Conservation (phyloP, 2,797 vertebrate genomes). For the Myripristis jacobus region DNA sequence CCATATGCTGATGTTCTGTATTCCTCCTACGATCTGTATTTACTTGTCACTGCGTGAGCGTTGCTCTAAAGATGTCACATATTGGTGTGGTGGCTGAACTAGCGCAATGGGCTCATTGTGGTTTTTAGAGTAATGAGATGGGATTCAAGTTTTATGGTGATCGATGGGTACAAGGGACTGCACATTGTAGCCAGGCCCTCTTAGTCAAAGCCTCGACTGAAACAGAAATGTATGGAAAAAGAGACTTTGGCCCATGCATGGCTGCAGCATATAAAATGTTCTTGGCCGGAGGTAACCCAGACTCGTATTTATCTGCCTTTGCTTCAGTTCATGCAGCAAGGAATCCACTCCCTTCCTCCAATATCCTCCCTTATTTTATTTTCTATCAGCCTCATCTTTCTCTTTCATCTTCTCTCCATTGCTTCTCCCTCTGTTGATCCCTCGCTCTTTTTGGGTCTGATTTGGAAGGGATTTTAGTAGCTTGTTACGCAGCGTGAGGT, state of each 20-base stretch:
- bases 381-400: not conserved
- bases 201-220: slow-evolving; percentile 50
- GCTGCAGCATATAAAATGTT: slow-evolving; percentile 42
- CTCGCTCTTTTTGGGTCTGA: slow-evolving; percentile 4
- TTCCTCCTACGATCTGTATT: not conserved
- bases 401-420: not conserved
- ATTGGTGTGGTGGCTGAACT: slow-evolving; percentile 17
- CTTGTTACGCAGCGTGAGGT: not conserved
- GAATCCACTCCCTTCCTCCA: not conserved
- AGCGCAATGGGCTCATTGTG: not conserved
- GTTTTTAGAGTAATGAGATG: slow-evolving; percentile 51
- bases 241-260: not conserved
- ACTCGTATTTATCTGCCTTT: slow-evolving; percentile 29
- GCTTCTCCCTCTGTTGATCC: not conserved
- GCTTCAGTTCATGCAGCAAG: not conserved
- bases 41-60: slow-evolving; percentile 1
- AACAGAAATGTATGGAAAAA: slow-evolving; percentile 19
- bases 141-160: slow-evolving; percentile 49
- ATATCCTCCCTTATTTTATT: not conserved
- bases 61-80: not conserved
- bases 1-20: slow-evolving; percentile 44
- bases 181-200: slow-evolving; percentile 55
- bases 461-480: slow-evolving; percentile 2
- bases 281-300: slow-evolving; percentile 44
- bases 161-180: slow-evolving; percentile 48